Base-by-base conservation (phyloP, 2,113 vertebrate species). In the Hemiprocne comata region DNA sequence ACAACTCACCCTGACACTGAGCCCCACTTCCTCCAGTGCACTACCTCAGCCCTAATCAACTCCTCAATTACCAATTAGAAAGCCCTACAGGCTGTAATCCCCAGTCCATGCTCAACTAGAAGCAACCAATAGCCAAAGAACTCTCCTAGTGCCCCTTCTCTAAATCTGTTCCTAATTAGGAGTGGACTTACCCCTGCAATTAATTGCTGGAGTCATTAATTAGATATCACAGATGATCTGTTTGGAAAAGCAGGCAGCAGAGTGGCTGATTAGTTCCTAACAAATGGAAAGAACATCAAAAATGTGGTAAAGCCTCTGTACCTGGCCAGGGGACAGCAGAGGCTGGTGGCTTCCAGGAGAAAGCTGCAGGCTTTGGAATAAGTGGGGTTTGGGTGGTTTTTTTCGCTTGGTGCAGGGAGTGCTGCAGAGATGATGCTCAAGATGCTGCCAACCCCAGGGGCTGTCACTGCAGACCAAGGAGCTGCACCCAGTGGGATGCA, bases 1-100 rank as follows among this genome's bases (percentile, higher is more conserved):
- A 7, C 3, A 1, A 4, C 69, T 74, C 10, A 1, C 51, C 25
- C 34, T 58, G 51, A 28, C 23, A 5, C 18, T 23, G 9, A 72
- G 57, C n/a, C n/a, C 64, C 0, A 0, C n/a, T 40, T 42, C 62
- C 65, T 23, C 48, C 62, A 6, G 13, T 1, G 4, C 19, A 1
- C 24, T 18, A 85, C 36, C 57, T 80, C 33, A 33, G 48, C n/a
- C 26, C 71, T 81, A 74, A 95, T 89, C 17, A 83, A 16, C 62
- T 71, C 58, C 90, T 87, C 51, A 38, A n/a, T 88, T 62, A 40
- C 14, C 48, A 51, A 91, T 89, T 81, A 26, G 65, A 58, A 42
- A 24, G 51, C 55, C 54, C 92, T 55, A 10, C 90, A 23, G 89
- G 38, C 33, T 16, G 26, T 61, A 77, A 55, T n/a, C 67, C 58